Conservation (phyloP, 2,797 vertebrate species). For the Cetoscarus ocellatus region DNA sequence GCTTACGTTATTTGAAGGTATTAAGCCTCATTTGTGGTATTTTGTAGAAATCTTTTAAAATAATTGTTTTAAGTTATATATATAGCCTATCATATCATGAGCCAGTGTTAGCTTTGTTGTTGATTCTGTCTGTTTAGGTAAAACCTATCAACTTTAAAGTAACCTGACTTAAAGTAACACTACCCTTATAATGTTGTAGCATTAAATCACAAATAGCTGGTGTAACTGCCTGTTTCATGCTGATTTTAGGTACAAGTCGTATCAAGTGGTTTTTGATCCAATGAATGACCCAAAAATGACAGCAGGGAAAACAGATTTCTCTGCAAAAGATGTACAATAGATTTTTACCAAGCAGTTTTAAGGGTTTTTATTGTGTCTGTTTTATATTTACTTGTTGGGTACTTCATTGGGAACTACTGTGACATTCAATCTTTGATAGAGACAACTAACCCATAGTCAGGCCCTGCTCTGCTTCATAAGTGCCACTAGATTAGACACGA, state of each 20-base stretch:
- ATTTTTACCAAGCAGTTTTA: constrained; percentile 17
- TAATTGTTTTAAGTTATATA: too few relatives aligned
- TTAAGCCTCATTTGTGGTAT: too few relatives aligned
- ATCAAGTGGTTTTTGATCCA: background rate
- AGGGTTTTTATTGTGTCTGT: constrained; percentile 37
- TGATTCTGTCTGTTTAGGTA: too few relatives aligned
- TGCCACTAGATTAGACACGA: too few relatives aligned
- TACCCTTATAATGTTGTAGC: background rate
- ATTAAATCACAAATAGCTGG: constrained; percentile 16
- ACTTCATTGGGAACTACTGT: background rate
- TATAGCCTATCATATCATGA: too few relatives aligned
- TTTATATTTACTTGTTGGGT: background rate
- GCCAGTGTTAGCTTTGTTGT: too few relatives aligned
- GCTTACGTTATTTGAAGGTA: background rate
- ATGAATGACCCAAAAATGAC: background rate
- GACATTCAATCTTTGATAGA: background rate
- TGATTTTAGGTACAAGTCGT: constrained; percentile 9
- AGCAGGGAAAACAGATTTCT: constrained; percentile 25
- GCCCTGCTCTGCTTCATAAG: too few relatives aligned
- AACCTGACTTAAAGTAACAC: too few relatives aligned
- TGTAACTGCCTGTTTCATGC: background rate
- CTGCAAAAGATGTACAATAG: constrained; percentile 39
- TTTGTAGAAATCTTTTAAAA: too few relatives aligned
- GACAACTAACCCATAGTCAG: background rate
- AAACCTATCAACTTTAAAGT: too few relatives aligned